Base-by-base conservation (phyloP, 2,888 invertebrate genomes). In the Drosophila ezoana region DNA sequence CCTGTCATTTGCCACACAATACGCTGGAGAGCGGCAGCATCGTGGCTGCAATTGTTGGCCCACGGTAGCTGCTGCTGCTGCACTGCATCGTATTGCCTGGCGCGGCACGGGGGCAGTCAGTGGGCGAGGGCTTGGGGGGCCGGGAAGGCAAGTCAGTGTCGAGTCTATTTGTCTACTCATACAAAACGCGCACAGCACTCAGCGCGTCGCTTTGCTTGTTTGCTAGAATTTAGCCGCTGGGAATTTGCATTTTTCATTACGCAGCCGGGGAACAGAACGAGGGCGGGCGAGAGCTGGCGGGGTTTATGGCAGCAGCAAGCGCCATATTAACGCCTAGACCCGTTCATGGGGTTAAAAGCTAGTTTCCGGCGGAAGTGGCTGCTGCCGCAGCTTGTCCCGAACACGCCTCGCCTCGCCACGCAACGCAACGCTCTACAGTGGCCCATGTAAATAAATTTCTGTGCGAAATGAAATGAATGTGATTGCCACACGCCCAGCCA, bases 201-300 rank as follows among this genome's bases (percentile, higher is more conserved):
- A 77, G 81, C 79, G 87, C 84, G 84, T 79, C 80, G 87, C 76
- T 82, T 85, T 87, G 82, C 87, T 88, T 87, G 86, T 87, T 90
- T 90, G 90, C 83, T 86, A 81, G 90, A 90, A 90, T 90, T 90
- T 90, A 86, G 90, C 90, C 90, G 82, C 79, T 86, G 90, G 90
- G 90, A 90, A 90, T 90, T 90, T 90, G 89, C 90, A 90, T 90
- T 90, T 90, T 90, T 90, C 90, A 90, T 90, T 90, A 90, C 89
- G 81, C 83, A 84, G 75, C 78, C 79, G 75, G 81, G 72, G 78
- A 67, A 65, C 58, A 28, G 68, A 52, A 52, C 45, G 28, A 56
- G 20, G 18, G 18, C 43, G 14, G 58, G 14, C 16, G 20, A 9
- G 28, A 1, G 16, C 1, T 14, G 62, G 20, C 48, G 38, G 47